Evolutionary conservation across 2,797 vertebrate genomes (phyloP).

Genomic region (Pangasius mekongensis): DNA sequence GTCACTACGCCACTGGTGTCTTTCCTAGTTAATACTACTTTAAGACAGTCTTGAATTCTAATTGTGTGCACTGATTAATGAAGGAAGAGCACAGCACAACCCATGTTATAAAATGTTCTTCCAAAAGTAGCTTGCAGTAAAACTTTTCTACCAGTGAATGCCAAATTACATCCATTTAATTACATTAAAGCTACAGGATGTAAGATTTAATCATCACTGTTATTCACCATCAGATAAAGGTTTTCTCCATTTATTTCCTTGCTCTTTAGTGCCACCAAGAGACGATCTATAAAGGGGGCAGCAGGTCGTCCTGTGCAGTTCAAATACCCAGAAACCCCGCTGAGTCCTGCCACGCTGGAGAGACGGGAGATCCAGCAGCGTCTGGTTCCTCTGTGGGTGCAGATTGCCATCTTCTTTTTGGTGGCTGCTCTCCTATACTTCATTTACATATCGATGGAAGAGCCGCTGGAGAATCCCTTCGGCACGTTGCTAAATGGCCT

Average conservation of each 20-base stretch:
- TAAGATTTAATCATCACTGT: background rate
- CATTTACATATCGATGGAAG: constrained; percentile 71
- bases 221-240: background rate
- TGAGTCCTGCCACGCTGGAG: constrained; percentile 58
- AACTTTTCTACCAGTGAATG: background rate
- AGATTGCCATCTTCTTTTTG: constrained; percentile 71
- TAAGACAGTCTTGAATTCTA: background rate
- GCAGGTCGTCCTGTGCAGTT: constrained; percentile 70
- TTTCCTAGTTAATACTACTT: background rate
- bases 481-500: constrained; percentile 57
- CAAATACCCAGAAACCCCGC: constrained; percentile 63
- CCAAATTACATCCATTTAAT: background rate
- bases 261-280: constrained; percentile 70
- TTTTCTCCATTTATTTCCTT: background rate
- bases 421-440: constrained; percentile 74
- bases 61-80: background rate
- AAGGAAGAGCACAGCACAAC: background rate
- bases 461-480: constrained; percentile 61
- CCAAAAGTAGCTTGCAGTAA: background rate
- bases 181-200: background rate
- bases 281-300: constrained; percentile 77
- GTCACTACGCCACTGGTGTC: background rate
- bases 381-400: constrained; percentile 71
- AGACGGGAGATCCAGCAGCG: constrained; percentile 59
- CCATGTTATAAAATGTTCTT: background rate